phyloP scores from a whole-genome alignment of 2,888 invertebrate species.

The Monopis laevigella region DNA sequence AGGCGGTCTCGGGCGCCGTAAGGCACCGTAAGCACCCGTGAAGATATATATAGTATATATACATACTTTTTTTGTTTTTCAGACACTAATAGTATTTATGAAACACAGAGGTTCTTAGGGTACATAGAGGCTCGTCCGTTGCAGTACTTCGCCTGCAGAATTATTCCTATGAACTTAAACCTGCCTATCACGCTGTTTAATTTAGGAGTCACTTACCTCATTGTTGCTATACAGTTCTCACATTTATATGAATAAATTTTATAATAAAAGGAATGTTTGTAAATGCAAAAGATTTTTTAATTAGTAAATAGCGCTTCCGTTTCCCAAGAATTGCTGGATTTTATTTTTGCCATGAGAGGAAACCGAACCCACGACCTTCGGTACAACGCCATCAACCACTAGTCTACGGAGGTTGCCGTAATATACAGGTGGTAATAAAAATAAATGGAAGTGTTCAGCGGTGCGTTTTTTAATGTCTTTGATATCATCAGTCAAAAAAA shows the following conservation, averaged over 20 bases:
- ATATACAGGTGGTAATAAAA: too few species aligned
- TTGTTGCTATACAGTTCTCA: constrained; percentile 15
- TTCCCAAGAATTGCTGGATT: neutral
- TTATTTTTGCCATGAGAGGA: neutral
- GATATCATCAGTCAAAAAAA: too few species aligned
- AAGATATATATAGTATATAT: too few species aligned
- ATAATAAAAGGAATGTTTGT: too few species aligned
- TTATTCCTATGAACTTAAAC: neutral
- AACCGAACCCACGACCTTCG: neutral
- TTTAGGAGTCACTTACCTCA: constrained; percentile 15
- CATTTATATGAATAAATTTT: neutral
- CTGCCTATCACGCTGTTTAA: constrained; percentile 12
- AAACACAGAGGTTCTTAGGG: neutral
- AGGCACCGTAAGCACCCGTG: too few species aligned
- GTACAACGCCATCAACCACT: too few species aligned
- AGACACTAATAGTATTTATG: neutral
- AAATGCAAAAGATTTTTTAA: too few species aligned
- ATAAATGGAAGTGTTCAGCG: too few species aligned
- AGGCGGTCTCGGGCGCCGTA: too few species aligned
- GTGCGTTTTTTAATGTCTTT: too few species aligned
- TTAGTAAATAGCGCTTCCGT: too few species aligned
- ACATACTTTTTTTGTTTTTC: neutral
- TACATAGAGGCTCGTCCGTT: constrained; percentile 12
- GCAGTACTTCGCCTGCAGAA: neutral
- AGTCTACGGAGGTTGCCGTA: too few species aligned